Evolutionary conservation across 53 echinoderm and acorn worm genomes (phyloP), one percentile per base, ranked within the genome.

Genomic region (Echinarachnius parma): DNA sequence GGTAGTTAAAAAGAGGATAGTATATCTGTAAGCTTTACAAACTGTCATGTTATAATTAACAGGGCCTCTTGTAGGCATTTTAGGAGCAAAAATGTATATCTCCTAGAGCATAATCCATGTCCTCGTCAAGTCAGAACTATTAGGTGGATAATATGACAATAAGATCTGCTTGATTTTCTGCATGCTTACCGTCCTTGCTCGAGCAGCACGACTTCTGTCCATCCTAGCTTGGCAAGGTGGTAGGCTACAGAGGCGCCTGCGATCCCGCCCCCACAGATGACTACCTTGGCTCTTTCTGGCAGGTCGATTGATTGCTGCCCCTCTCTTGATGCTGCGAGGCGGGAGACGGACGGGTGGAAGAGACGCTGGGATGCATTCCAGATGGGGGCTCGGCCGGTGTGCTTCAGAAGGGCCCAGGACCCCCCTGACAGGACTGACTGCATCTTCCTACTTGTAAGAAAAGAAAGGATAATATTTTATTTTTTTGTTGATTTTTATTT

Each of bases 131-230:
- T n/a, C n/a, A n/a, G n/a, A n/a, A n/a, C n/a, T n/a, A n/a, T n/a
- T n/a, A n/a, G n/a, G n/a, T n/a, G n/a, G n/a, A n/a, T n/a, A n/a
- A 59, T 26, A 15, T 5, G 5, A 27, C 5, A 24, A 13, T 23
- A 21, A 59, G 14, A 10, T 53, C 20, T 18, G 20, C 54, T 59
- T 10, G n/a, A n/a, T n/a, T n/a, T n/a, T n/a, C n/a, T n/a, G n/a
- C n/a, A n/a, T 59, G 60, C 77, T 21, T 60, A 93, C 95, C 81
- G 75, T 82, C 95, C 95, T 74, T 95, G 89, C 46, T 95, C 95
- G 4, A 95, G 61, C 8, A 95, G 79, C 1, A 95, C 32, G 10
- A 95, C 90, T 60, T 95, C 90, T 10, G 36, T 90, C 95, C 87
- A 71, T 39, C 95, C 95, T 36, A 82, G 57, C 60, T 95, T 86